Conservation (phyloP, 2,888 invertebrate species). For the Archips crataeganus region DNA sequence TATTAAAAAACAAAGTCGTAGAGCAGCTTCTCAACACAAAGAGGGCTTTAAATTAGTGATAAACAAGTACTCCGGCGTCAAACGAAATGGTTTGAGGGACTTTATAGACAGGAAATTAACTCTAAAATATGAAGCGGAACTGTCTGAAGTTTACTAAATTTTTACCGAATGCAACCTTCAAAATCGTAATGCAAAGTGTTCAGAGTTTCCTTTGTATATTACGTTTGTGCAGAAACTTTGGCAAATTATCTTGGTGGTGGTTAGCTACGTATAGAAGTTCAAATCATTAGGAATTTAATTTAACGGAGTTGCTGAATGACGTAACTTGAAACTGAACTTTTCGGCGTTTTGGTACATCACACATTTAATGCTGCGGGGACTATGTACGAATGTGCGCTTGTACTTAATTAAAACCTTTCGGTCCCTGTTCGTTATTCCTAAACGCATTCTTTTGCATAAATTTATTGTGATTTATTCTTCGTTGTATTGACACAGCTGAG, state of each 20-base stretch:
- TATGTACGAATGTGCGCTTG: slow-evolving; percentile 2
- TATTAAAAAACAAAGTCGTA: slow-evolving; percentile 46
- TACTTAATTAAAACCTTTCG: neutral
- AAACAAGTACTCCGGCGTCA: slow-evolving; percentile 55
- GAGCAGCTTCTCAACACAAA: slow-evolving; percentile 52
- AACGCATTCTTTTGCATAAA: neutral
- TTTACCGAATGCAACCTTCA: slow-evolving; percentile 42
- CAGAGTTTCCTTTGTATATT: slow-evolving; percentile 39
- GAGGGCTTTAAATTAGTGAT: slow-evolving; percentile 53
- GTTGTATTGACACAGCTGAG: slow-evolving; percentile 11
- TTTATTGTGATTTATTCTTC: slow-evolving; percentile 11
- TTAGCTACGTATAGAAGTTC: slow-evolving; percentile 41
- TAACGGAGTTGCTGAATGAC: slow-evolving; percentile 53
- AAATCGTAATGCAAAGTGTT: slow-evolving; percentile 42
- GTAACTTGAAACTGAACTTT: slow-evolving; percentile 57
- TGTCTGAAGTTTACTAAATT: slow-evolving; percentile 52
- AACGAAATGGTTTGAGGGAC: slow-evolving; percentile 52
- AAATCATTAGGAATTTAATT: slow-evolving; percentile 54
- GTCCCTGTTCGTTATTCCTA: neutral
- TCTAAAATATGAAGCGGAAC: slow-evolving; percentile 58
- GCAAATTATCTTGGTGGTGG: slow-evolving; percentile 41
- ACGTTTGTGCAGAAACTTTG: slow-evolving; percentile 35
- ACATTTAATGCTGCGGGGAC: slow-evolving; percentile 37
- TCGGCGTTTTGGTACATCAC: slow-evolving; percentile 51
- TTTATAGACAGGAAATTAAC: slow-evolving; percentile 59